These are phyloP conservation scores for Halocynthia aurantium DNA, from an alignment of 23 tunicate genomes.

Conservation along the genomic window DNA sequence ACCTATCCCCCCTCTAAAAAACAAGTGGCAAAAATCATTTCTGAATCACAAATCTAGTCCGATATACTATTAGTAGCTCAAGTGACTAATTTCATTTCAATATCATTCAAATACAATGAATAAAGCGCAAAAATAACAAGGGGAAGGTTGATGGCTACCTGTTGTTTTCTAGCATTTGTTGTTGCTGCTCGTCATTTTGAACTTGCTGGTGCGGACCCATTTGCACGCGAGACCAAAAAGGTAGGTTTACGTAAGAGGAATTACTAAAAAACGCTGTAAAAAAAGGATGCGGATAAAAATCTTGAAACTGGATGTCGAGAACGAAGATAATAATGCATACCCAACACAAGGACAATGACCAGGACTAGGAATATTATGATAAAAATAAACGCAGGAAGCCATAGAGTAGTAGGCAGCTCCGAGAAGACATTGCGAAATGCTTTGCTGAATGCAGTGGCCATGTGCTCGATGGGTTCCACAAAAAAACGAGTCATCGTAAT, in stretches of 20 bases:
- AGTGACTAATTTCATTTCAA: no score
- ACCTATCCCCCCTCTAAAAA: no score
- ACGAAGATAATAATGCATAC: background rate
- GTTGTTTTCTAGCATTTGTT: conserved; percentile 3
- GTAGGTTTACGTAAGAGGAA: conserved; percentile 58
- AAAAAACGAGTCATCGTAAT: conserved; percentile 51
- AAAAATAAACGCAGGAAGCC: conserved; percentile 70
- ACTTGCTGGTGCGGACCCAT: conserved; percentile 37
- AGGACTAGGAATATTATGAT: conserved; percentile 32
- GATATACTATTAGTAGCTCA: no score
- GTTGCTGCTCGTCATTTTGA: conserved; percentile 15
- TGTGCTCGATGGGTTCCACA: conserved; percentile 60
- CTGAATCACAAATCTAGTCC: no score
- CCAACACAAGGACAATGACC: conserved; percentile 17
- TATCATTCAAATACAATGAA: no score
- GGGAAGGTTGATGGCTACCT: conserved; percentile 6
- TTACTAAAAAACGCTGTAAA: conserved; percentile 61
- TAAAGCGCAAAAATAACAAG: no score
- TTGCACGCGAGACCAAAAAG: conserved; percentile 79
- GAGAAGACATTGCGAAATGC: conserved; percentile 55
- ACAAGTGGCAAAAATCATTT: no score
- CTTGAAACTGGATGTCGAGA: background rate
- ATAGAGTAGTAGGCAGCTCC: conserved; percentile 49
- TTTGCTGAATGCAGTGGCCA: conserved; percentile 60
- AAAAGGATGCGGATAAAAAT: background rate